phyloP scores from a whole-genome alignment of 2,113 vertebrate genomes.

The Zeus faber region DNA sequence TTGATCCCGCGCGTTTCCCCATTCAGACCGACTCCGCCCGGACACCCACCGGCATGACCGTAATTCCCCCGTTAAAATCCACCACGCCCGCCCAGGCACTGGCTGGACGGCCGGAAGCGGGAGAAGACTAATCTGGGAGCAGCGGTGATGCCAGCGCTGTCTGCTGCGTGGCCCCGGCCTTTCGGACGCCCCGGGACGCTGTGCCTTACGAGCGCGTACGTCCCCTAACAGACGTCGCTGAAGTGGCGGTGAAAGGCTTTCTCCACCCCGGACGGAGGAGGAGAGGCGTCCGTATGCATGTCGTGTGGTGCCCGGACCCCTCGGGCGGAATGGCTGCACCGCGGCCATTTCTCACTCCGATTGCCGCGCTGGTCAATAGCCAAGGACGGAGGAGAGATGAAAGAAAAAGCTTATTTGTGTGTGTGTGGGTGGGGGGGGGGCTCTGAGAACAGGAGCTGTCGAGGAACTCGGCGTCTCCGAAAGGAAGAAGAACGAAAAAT shows the following conservation, averaged over 20 bases:
- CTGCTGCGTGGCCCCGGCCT: no score
- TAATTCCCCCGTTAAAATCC: no score
- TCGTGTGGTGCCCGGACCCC: conserved; percentile 20
- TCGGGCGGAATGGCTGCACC: conserved; percentile 48
- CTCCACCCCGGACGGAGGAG: conserved; percentile 21
- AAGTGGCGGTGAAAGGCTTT: conserved; percentile 40
- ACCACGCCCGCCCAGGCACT: no score
- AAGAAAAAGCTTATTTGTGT: conserved; percentile 46
- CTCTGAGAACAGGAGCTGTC: conserved; percentile 28
- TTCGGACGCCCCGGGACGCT: no score
- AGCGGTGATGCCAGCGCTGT: no score
- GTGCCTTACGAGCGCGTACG: no score
- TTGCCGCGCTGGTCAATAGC: conserved; percentile 40
- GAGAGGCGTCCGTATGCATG: conserved; percentile 22
- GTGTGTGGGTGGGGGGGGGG: background rate
- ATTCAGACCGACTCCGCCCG: conserved; percentile 21
- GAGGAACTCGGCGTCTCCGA: no score
- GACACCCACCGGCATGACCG: conserved; percentile 25
- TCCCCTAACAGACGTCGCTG: no score
- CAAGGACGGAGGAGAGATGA: conserved; percentile 29
- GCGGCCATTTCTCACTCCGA: conserved; percentile 54
- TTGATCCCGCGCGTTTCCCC: conserved; percentile 53
- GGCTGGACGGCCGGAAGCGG: no score
- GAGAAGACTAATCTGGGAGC: no score
- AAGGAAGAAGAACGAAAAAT: no score